Conservation (phyloP, 2,888 invertebrate genomes). For the Watsonalla cultraria region DNA sequence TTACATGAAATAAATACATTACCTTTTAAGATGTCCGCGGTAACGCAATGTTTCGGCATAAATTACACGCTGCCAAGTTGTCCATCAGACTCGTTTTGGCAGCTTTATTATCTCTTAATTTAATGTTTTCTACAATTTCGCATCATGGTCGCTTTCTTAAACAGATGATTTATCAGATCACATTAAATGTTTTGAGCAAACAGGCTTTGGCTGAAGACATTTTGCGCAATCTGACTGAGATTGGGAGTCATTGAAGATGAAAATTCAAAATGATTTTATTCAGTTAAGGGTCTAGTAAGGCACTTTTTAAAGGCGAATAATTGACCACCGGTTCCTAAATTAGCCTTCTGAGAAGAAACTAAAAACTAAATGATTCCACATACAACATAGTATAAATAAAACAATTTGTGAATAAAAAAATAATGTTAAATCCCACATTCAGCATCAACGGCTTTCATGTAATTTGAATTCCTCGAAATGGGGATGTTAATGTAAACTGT, state of each 20-base stretch:
- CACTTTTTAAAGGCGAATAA: too few relatives aligned
- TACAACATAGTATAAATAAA: too few relatives aligned
- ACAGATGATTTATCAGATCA: conserved; percentile 3
- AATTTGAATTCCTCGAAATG: too few relatives aligned
- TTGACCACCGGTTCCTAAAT: too few relatives aligned
- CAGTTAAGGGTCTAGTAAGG: too few relatives aligned
- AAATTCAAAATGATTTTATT: too few relatives aligned
- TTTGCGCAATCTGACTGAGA: not conserved
- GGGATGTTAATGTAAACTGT: too few relatives aligned
- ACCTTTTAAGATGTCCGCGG: conserved; percentile 37
- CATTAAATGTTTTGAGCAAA: not conserved
- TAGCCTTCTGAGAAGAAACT: not conserved
- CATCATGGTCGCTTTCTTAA: not conserved
- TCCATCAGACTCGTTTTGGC: conserved; percentile 27
- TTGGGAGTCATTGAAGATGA: not conserved
- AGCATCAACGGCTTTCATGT: too few relatives aligned
- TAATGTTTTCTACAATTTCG: conserved; percentile 12
- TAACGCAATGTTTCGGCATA: conserved; percentile 27
- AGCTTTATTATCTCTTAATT: conserved; percentile 37
- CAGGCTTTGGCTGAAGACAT: not conserved
- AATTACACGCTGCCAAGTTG: conserved; percentile 36
- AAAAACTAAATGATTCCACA: too few relatives aligned
- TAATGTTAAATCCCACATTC: too few relatives aligned
- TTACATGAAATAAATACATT: conserved; percentile 39
- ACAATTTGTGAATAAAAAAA: too few relatives aligned